Evolutionary conservation across 2,113 vertebrate species (phyloP), one percentile per base, ranked within the genome.

Genomic region (Phodopus roborovskii): DNA sequence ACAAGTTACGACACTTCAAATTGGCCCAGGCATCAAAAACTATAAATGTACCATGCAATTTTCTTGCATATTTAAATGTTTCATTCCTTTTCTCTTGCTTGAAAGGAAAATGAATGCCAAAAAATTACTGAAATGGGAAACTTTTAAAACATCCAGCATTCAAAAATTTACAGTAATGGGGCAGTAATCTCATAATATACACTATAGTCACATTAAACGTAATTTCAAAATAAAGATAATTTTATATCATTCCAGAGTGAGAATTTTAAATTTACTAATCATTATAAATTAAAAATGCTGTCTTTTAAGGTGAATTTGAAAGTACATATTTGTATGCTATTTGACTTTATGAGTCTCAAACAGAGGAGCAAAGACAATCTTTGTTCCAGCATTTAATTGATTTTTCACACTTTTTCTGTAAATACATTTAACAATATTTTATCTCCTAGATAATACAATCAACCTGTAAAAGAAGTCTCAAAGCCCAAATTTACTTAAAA

Each of bases 41-140:
- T 42, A n/a, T 58, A 84, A 94, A 79, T 79, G 86, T 48, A 92
- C 39, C 62, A 28, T 94, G 60, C 78, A 96, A 97, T 96, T 95
- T 97, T 90, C 97, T 96, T 89, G 66, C 94, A 96, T 36, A 88
- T 83, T 88, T 97, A 96, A 96, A 83, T 94, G 88, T 77, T 94
- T 81, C 85, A 94, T 91, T 90, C 85, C 56, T 96, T 64, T 92
- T 68, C 48, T 91, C 28, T 91, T 64, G 84, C 83, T 87, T 96
- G 78, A 87, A 97, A 94, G 83, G 93, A 91, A 96, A 95, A 93
- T 93, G 74, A 91, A 89, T 68, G 13, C 64, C 86, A 88, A 77
- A 83, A 92, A 53, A 24, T 62, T 62, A 93, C 70, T 71, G 50
- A 93, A 97, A 94, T 90, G 56, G 26, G 58, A 45, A 95, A 94